Evolutionary conservation across 2,888 invertebrate genomes (phyloP).

Genomic region (Tipula lateralis): DNA sequence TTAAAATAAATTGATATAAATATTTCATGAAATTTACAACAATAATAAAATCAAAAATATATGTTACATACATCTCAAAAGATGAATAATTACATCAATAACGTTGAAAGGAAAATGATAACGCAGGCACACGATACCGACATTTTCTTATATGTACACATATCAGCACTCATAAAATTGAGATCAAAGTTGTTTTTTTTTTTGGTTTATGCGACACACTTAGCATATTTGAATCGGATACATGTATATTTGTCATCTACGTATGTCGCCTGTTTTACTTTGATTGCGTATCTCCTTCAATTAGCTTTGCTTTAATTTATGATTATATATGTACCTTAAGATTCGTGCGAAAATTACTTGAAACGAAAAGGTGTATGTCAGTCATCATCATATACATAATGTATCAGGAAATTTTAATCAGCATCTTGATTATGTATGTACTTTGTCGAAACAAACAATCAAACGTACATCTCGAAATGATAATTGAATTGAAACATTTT

Average conservation of each 20-base stretch:
- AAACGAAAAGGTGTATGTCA: not conserved
- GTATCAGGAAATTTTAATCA: not conserved
- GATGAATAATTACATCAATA: not conserved
- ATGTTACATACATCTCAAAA: not conserved
- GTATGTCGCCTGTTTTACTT: not conserved
- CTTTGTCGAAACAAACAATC: not conserved
- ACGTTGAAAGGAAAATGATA: not conserved
- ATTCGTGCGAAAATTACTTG: not conserved
- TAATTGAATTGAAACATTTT: too few relatives aligned
- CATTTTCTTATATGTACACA: not conserved
- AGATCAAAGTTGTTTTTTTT: not conserved
- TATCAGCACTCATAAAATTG: not conserved
- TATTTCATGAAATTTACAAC: not conserved
- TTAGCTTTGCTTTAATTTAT: not conserved
- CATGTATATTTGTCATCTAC: not conserved
- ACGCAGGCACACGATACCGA: not conserved
- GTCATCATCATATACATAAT: not conserved
- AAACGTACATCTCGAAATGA: too few relatives aligned
- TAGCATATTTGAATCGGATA: not conserved
- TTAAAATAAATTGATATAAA: constrained; percentile 11
- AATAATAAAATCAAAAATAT: constrained; percentile 7
- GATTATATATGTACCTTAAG: not conserved
- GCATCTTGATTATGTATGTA: not conserved
- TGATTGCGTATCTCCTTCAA: not conserved
- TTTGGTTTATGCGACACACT: not conserved